Percentiles rank a stretch among this genome's conserved stretches.
These are phyloP conservation scores for Cydia splendana DNA, from an alignment of 1,140 invertebrate species.

Conservation along the genomic window DNA sequence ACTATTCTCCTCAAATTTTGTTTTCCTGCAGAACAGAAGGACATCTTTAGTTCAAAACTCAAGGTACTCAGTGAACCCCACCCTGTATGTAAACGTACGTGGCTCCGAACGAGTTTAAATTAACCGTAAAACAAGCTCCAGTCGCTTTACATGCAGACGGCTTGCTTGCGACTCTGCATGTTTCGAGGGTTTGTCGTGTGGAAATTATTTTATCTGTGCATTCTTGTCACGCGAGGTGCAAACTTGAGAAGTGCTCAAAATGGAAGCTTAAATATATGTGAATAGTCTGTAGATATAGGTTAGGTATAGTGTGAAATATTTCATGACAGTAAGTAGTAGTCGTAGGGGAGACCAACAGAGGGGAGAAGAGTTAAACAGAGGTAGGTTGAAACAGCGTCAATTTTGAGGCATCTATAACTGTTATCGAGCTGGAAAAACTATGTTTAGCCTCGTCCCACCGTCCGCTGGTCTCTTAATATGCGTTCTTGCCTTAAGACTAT, in stretches of 20 bases:
- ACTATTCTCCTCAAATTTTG: no score
- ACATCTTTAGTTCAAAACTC: background rate
- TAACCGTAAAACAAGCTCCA: slow-evolving; percentile 20
- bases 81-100: slow-evolving; percentile 20
- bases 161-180: slow-evolving; percentile 14
- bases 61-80: background rate
- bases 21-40: no score
- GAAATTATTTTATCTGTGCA: slow-evolving; percentile 26
- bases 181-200: background rate
- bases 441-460: no score
- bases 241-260: background rate
- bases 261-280: background rate
- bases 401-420: no score
- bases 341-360: no score
- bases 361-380: no score
- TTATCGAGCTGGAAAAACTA: no score
- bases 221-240: background rate
- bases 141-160: slow-evolving; percentile 20
- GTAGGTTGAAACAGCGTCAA: no score
- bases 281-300: no score
- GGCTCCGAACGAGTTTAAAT: slow-evolving; percentile 23
- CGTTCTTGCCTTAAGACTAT: no score
- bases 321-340: background rate
- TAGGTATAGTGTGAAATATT: background rate
- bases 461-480: no score